Base-by-base conservation (phyloP, 1,140 invertebrate genomes). In the Drosophila littoralis region DNA sequence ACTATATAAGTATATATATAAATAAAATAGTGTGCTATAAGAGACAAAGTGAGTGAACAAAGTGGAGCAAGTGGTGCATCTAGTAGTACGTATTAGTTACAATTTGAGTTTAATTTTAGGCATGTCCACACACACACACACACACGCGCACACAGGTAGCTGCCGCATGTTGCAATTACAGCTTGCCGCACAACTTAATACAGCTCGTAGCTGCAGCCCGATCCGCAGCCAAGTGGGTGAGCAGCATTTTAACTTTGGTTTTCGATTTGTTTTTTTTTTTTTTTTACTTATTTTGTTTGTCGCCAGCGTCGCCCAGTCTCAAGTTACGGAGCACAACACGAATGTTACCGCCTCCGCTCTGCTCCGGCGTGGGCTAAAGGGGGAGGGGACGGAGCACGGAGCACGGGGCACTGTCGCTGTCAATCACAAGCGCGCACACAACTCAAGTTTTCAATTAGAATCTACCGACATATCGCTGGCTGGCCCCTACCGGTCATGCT, bases 221-320 rank as follows among this genome's bases (percentile, higher is more conserved):
- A 81, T 79, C 82, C 82, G 82, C 81, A 81, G 68, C 64, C 79
- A 86, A 82, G 83, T 82, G 78, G 83, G 83, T 83, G 83, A 88
- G 83, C 83, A 80, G 77, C 83, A 88, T 88, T 88, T 88, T 88
- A 88, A 83, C 84, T 88, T 89, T 89, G 84, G 84, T 89, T 89
- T 89, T 89, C 75, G 70, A 89, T 89, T 89, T 89, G 75, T 81
- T 67, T 52, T 28, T 28, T 28, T 28, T 28, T 28, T 28, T 28
- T 28, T 28, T 28, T 28, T 28, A 28, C 22, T 6, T 28, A 4
- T 28, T 17, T 17, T 28, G 51, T 28, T 59, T 38, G 45, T 68
- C 45, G 65, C 43, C 12, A 22, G 50, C 66, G 61, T 38, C 50
- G 52, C 52, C 72, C 61, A 66, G 60, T 83, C 77, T 89, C 84